Evolutionary conservation across 1,140 invertebrate species (phyloP).

Genomic region (Brachystomella parvula): DNA sequence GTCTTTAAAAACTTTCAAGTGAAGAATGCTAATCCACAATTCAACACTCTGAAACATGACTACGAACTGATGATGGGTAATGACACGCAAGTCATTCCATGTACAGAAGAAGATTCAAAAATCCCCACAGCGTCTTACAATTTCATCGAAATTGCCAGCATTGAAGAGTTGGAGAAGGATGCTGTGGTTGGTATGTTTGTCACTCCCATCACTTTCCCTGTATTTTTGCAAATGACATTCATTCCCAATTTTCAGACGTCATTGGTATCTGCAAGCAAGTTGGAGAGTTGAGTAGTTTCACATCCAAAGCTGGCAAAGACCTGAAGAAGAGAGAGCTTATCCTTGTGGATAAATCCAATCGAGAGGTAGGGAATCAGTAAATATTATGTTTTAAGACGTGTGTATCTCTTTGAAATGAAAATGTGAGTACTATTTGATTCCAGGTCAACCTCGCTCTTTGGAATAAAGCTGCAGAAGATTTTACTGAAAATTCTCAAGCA

Average conservation of each 20-base stretch:
- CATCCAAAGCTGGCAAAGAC: slow-evolving; percentile 64
- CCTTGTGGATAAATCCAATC: slow-evolving; percentile 75
- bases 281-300: slow-evolving; percentile 63
- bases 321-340: slow-evolving; percentile 81
- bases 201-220: background rate
- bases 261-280: slow-evolving; percentile 77
- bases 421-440: slow-evolving; percentile 7
- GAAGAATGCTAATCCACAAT: slow-evolving; percentile 90
- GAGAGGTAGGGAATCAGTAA: slow-evolving; percentile 53
- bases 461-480: slow-evolving; percentile 73
- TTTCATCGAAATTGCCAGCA: slow-evolving; percentile 67
- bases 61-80: slow-evolving; percentile 89
- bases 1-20: slow-evolving; percentile 52
- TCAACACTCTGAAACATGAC: slow-evolving; percentile 74
- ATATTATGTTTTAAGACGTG: no score
- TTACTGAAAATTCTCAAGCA: slow-evolving; percentile 64
- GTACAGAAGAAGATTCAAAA: slow-evolving; percentile 53
- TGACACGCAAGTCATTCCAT: slow-evolving; percentile 68
- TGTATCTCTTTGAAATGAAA: slow-evolving; percentile 1
- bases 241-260: slow-evolving; percentile 62
- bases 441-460: slow-evolving; percentile 52
- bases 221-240: no score
- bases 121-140: slow-evolving; percentile 76
- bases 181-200: slow-evolving; percentile 57
- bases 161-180: slow-evolving; percentile 60